Evolutionary conservation across 2,888 invertebrate genomes (phyloP).

Genomic region (Dermolepida albohirtum): DNA sequence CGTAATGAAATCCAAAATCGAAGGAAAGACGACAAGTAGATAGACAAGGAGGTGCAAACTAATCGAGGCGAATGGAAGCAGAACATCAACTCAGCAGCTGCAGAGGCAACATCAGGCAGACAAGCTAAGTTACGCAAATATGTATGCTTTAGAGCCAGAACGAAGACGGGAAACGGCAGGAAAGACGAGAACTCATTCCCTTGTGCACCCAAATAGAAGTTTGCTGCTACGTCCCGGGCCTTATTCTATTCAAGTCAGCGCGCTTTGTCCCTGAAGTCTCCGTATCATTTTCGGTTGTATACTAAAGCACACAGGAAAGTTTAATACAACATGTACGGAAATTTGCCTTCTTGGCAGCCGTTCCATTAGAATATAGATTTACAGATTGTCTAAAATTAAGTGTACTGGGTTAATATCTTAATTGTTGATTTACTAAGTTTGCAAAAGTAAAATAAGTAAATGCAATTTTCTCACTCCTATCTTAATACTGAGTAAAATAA

Average conservation of each 20-base stretch:
- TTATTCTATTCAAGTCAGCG: constrained; percentile 35
- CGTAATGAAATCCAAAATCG: constrained; percentile 10
- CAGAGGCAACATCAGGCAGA: constrained; percentile 29
- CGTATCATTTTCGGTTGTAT: constrained; percentile 19
- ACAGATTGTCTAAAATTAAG: no score
- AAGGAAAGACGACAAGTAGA: constrained; percentile 1
- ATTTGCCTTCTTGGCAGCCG: constrained; percentile 1
- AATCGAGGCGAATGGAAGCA: constrained; percentile 17
- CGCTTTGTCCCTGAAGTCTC: constrained; percentile 24
- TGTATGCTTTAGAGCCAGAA: constrained; percentile 12
- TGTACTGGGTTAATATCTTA: no score
- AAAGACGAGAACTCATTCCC: constrained; percentile 8
- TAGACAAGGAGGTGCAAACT: constrained; percentile 15
- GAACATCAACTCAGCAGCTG: constrained; percentile 4
- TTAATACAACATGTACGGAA: constrained; percentile 41
- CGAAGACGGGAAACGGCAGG: constrained; percentile 4
- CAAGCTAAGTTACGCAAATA: constrained; percentile 28
- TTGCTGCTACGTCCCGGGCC: constrained; percentile 35
- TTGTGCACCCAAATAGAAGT: constrained; percentile 20
- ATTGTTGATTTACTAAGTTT: no score
- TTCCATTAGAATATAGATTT: no score
- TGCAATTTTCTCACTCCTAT: no score
- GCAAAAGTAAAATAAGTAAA: no score
- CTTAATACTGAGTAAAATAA: no score
- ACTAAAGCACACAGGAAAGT: constrained; percentile 22